Base-by-base conservation (phyloP, 1,140 invertebrate genomes). In the Eupristina koningsbergeri region DNA sequence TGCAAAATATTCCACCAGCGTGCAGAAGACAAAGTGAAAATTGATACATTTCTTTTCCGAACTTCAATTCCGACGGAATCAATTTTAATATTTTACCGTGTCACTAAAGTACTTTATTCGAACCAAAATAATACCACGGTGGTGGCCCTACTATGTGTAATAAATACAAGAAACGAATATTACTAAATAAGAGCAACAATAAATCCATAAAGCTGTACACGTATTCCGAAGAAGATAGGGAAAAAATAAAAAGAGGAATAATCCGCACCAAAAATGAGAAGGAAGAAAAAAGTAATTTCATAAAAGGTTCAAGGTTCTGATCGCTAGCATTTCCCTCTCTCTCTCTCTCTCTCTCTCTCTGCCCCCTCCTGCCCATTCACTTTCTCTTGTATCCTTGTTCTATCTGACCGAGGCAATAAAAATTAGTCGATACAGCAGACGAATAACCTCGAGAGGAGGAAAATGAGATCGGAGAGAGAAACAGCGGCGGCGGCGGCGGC, bases 331-430 rank as follows among this genome's bases (percentile, higher is more conserved):
- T 39, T 41, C n/a, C n/a, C 71, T 26, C 36, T 45, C 7, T 64
- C 31, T 61, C 47, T 58, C 67, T 29, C 50, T 58, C 67, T 53
- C n/a, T 67, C 63, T 45, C n/a, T 47, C 26, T 75, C 71, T 63
- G 36, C 8, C 53, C 13, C 41, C 13, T 79, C 41, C 7, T 0
- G n/a, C 74, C 29, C 41, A 26, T 39, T n/a, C n/a, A 22, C 29
- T 47, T 45, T 41, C 63, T 80, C 78, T 17, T 58, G 31, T 58
- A 53, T 50, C 71, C 69, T 11, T 3, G 58, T 47, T 47, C 19
- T 77, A 79, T 78, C 76, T 80, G 82, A 79, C 76, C 76, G 82
- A 80, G 78, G 78, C 83, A 84, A 84, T 84, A 84, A 84, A 84
- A 84, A 84, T 84, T 84, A 84, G 83, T 80, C 77, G 78, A 84